Percentiles rank a stretch among this genome's conserved stretches.
These are phyloP conservation scores for Ectobius pallidus DNA, from an alignment of 2,888 invertebrate genomes.

Conservation along the genomic window DNA sequence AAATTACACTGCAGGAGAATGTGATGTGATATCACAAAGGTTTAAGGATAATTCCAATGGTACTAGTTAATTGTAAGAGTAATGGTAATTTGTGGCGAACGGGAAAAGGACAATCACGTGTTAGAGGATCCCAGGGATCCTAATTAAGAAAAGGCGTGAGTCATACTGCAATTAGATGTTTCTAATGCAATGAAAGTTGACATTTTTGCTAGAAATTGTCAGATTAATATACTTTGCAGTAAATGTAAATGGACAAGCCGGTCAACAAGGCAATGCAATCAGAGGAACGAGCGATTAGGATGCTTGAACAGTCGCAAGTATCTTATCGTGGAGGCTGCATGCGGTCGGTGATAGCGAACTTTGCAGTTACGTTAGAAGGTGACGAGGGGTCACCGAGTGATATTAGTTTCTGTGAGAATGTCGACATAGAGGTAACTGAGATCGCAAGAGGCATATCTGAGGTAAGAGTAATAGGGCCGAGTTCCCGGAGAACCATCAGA, in stretches of 20 bases:
- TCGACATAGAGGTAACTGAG: neutral
- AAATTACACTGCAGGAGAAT: conserved; percentile 4
- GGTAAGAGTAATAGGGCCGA: neutral
- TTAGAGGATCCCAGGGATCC: no score
- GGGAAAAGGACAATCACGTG: neutral
- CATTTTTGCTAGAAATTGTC: neutral
- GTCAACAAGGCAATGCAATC: neutral
- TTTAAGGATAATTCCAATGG: neutral
- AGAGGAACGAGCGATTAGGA: neutral
- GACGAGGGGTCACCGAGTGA: neutral
- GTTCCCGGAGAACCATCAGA: no score
- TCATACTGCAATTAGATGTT: neutral
- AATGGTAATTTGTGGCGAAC: neutral
- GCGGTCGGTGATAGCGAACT: neutral
- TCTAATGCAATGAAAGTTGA: neutral
- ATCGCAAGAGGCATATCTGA: no score
- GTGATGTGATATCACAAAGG: no score
- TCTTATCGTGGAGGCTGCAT: neutral
- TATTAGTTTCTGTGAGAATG: no score
- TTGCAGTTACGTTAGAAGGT: neutral
- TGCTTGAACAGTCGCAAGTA: neutral
- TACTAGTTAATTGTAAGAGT: no score
- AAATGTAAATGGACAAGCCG: neutral
- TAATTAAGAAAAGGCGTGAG: no score
- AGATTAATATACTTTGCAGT: neutral